phyloP scores from a whole-genome alignment of 2,797 vertebrate genomes.

The Sternarchorhynchus goeldii region DNA sequence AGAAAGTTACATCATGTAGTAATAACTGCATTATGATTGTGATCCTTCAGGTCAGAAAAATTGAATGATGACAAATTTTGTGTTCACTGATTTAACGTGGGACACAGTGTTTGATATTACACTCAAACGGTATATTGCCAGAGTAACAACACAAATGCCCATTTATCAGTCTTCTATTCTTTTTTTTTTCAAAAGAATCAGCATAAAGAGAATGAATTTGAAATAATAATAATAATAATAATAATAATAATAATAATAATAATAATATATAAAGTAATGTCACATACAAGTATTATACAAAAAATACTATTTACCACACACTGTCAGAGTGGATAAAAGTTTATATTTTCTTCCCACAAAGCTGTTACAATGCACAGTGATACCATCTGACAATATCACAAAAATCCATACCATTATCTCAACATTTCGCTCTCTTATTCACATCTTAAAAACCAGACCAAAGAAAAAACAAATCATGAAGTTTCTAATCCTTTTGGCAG shows the following conservation, averaged over 20 bases:
- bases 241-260: too few relatives aligned
- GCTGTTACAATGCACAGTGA: neutral
- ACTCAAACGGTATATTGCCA: neutral
- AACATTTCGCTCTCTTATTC: neutral
- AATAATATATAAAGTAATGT: neutral
- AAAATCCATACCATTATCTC: slow-evolving; percentile 3
- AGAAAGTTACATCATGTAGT: neutral
- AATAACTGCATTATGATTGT: neutral
- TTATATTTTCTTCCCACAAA: slow-evolving; percentile 11
- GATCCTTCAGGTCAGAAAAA: neutral
- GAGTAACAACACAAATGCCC: neutral
- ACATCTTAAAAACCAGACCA: slow-evolving; percentile 3
- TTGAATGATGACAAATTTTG: neutral
- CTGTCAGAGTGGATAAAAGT: slow-evolving; percentile 1
- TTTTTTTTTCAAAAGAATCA: neutral
- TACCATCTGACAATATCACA: neutral
- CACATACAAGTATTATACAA: slow-evolving; percentile 2
- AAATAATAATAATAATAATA: neutral
- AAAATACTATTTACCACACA: neutral
- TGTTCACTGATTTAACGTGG: neutral
- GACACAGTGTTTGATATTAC: neutral
- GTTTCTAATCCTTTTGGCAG: slow-evolving; percentile 7
- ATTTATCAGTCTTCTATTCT: neutral
- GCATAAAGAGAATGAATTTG: neutral
- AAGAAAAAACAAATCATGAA: slow-evolving; percentile 17